A percentile compares a stretch with the other conserved stretches of the same genome.
phyloP scores from a whole-genome alignment of 2,888 invertebrate species.

The Sarcophaga rosellei region DNA sequence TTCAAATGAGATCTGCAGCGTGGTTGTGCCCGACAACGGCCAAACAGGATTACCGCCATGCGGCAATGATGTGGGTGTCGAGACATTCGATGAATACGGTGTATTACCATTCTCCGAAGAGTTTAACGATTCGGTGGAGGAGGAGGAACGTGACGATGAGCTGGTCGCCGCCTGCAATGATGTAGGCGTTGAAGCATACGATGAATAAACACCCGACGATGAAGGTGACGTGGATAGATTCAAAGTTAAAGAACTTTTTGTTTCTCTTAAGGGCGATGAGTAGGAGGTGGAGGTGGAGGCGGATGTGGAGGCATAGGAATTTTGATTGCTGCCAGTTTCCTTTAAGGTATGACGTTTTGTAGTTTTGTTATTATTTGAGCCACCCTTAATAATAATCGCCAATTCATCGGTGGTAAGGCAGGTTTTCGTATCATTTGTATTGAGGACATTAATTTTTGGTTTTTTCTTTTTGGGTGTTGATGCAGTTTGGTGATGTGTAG shows the following conservation, averaged over 20 bases:
- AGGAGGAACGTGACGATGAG: slow-evolving; percentile 56
- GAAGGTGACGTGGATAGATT: slow-evolving; percentile 62
- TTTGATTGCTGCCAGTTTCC: slow-evolving; percentile 45
- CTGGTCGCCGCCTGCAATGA: slow-evolving; percentile 28
- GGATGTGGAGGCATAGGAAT: slow-evolving; percentile 1
- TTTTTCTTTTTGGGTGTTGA: slow-evolving; percentile 68
- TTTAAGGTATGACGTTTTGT: slow-evolving; percentile 62
- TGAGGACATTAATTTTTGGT: slow-evolving; percentile 65
- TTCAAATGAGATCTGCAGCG: slow-evolving; percentile 81
- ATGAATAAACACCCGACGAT: slow-evolving; percentile 63
- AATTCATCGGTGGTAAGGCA: slow-evolving; percentile 68
- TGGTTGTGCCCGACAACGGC: slow-evolving; percentile 70
- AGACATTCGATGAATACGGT: slow-evolving; percentile 69
- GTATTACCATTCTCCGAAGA: slow-evolving; percentile 70
- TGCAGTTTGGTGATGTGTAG: slow-evolving; percentile 28
- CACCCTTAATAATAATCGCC: slow-evolving; percentile 67
- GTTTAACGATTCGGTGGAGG: slow-evolving; percentile 74
- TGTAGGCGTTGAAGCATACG: slow-evolving; percentile 50
- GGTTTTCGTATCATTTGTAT: slow-evolving; percentile 60
- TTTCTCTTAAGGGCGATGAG: slow-evolving; percentile 40
- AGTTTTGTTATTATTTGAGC: slow-evolving; percentile 55
- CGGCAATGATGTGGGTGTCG: slow-evolving; percentile 75
- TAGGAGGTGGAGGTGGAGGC: not conserved
- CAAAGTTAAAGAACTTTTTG: slow-evolving; percentile 52
- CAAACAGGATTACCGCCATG: slow-evolving; percentile 64